A percentile compares a stretch with the other conserved stretches of the same genome.
Conservation (phyloP, 1,140 invertebrate species). For the Oppia nitens region DNA sequence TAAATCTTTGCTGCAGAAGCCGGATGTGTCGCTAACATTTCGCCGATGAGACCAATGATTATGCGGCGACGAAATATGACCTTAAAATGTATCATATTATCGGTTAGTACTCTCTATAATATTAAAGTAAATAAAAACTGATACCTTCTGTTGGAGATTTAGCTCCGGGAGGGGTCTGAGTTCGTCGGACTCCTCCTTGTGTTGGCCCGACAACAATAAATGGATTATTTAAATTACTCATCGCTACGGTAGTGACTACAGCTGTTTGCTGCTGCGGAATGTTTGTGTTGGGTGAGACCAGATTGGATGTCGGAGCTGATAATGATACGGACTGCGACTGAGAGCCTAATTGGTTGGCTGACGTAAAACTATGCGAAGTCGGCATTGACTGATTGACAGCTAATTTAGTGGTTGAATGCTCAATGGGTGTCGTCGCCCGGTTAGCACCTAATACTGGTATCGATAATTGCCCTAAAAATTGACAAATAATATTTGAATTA, state of each 20-base stretch:
- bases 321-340: slow-evolving; percentile 19
- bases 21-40: slow-evolving; percentile 70
- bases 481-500: too few relatives aligned
- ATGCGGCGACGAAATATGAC: slow-evolving; percentile 33
- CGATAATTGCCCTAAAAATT: background rate
- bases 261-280: background rate
- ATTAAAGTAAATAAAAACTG: background rate
- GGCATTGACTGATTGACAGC: background rate
- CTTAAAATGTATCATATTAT: background rate
- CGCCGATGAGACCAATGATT: slow-evolving; percentile 40
- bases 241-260: background rate
- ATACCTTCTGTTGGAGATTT: background rate
- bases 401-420: background rate
- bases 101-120: background rate
- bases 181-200: background rate
- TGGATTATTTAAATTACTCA: background rate
- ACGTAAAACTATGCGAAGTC: background rate
- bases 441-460: background rate
- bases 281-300: slow-evolving; percentile 1
- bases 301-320: slow-evolving; percentile 19
- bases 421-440: background rate
- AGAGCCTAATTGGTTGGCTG: background rate
- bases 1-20: slow-evolving; percentile 35
- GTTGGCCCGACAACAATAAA: background rate
- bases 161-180: background rate